These are phyloP conservation scores for Acanthaster planci DNA, from an alignment of 35 echinoderm and acorn worm genomes.

Conservation along the genomic window DNA sequence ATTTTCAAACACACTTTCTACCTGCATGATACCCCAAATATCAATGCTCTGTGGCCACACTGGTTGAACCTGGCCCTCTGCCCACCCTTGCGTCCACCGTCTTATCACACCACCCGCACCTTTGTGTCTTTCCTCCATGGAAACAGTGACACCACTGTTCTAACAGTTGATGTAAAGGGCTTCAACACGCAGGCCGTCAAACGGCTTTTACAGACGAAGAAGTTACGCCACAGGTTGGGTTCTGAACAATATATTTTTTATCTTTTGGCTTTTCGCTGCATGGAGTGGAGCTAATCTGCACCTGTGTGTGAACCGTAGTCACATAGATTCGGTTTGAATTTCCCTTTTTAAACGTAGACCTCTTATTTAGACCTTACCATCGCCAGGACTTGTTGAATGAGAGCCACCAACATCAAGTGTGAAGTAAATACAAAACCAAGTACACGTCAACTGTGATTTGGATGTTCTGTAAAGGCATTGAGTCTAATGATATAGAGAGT, in stretches of 20 bases:
- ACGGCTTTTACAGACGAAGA: constrained; percentile 5
- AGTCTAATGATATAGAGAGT: too few species aligned
- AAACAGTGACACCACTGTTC: constrained; percentile 13
- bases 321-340: not conserved
- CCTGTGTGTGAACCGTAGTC: not conserved
- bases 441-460: too few species aligned
- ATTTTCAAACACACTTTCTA: not conserved
- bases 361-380: too few species aligned
- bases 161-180: not conserved
- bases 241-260: not conserved
- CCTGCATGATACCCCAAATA: not conserved
- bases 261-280: not conserved
- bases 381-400: too few species aligned
- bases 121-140: not conserved
- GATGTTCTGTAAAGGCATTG: too few species aligned
- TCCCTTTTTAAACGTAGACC: too few species aligned
- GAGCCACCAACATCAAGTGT: too few species aligned
- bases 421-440: too few species aligned
- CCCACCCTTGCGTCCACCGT: not conserved
- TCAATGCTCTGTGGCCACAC: not conserved
- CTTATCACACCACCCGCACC: not conserved
- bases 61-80: too few species aligned
- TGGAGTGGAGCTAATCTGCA: not conserved
- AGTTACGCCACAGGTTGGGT: constrained; percentile 18
- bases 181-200: not conserved